Conservation (phyloP, 2,113 vertebrate genomes). For the Aramus guarauna region DNA sequence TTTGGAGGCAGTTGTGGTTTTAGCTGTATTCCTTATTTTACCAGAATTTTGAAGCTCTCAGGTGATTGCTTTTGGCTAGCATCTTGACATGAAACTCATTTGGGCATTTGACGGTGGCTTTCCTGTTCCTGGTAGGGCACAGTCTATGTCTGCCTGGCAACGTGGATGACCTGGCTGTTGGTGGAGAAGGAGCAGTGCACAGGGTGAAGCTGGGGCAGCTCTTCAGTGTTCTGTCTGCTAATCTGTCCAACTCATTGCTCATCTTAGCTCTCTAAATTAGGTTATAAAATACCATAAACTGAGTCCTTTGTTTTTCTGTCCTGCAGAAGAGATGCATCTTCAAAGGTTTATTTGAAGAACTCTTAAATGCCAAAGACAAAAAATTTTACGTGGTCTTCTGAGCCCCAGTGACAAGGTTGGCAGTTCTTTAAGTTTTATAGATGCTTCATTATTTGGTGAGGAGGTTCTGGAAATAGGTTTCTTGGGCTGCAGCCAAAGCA, state of each 20-base stretch:
- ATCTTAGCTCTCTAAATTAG: neutral
- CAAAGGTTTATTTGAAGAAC: neutral
- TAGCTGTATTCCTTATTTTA: neutral
- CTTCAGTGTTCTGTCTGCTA: neutral
- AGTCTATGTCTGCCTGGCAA: accelerated
- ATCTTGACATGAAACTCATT: neutral
- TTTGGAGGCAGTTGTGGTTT: neutral
- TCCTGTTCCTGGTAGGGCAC: neutral
- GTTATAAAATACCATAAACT: neutral
- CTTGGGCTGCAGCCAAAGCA: slow-evolving; percentile 8
- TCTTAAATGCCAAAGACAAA: neutral
- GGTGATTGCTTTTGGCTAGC: neutral
- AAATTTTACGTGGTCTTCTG: neutral
- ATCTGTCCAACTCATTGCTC: neutral
- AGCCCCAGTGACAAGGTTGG: neutral
- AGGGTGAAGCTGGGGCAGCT: neutral
- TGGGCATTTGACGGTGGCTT: neutral
- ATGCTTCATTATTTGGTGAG: neutral
- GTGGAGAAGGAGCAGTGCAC: neutral
- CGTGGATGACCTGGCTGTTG: neutral
- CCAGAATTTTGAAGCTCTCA: neutral
- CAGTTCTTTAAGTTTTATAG: neutral
- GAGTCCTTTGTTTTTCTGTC: neutral
- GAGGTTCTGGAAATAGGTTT: neutral
- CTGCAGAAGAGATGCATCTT: neutral